Base-by-base conservation (phyloP, 2,888 invertebrate species). In the Subacronicta megacephala region DNA sequence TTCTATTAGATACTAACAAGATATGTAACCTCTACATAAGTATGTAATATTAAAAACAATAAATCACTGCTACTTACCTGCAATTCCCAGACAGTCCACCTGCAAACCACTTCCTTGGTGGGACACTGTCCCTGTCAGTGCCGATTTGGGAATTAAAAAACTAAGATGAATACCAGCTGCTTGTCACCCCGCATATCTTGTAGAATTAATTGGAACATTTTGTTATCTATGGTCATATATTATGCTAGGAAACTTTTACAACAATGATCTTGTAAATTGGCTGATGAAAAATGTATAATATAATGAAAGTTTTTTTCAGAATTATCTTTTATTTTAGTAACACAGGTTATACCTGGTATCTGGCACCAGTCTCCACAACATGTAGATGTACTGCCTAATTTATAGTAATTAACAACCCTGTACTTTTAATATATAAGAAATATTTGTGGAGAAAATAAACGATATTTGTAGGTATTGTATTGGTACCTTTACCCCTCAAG, bases 31-130 rank as follows among this genome's bases (percentile, higher is more conserved):
- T 26, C 10, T 10, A 26, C 10, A 26, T 10, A 16, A 29, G n/a
- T n/a, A 37, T 33, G n/a, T 17, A 37, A 6, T 17, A 9, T 29
- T 33, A 2, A 26, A 18, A 17, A 16, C 5, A 5, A 51, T 49
- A 68, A 68, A 66, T 62, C 44, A 42, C 44, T 13, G 44, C 38
- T 57, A 52, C 47, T 41, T 57, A 52, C 47, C 62, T 52, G 49
- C 18, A n/a, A n/a, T 15, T 52, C n/a, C 16, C 35, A 42, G 33
- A 12, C 9, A 20, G 26, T 38, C 38, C 41, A 42, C 18, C 26
- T 51, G 52, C 68, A 36, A 54, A 49, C 45, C 9, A 10, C n/a
- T 17, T 26, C 15, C 13, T 20, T 41, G 41, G 12, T 29, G 42
- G 43, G 26, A 31, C 29, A 47, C 43, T 55, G 29, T 23, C 17